Conservation (phyloP, 2,113 vertebrate genomes). For the Mystacornis crossleyi region DNA sequence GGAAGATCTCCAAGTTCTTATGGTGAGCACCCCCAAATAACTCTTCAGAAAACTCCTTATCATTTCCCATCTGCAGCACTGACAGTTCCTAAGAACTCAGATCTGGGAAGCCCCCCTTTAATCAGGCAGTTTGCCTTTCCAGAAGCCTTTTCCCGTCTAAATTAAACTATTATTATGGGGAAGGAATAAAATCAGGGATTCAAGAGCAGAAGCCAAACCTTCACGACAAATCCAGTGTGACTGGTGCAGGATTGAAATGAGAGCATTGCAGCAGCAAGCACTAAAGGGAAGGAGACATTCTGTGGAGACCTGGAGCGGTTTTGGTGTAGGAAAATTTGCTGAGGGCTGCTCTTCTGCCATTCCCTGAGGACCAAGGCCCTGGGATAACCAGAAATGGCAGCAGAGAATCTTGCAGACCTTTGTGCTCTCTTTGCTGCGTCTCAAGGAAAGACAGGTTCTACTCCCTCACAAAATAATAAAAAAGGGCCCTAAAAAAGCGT, state of each 20-base stretch:
- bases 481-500: accelerated
- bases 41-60: neutral
- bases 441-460: neutral
- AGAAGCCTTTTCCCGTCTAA: neutral
- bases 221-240: neutral
- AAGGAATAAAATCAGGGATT: neutral
- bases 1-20: neutral
- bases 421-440: neutral
- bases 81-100: neutral
- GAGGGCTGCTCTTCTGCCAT: neutral
- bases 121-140: neutral
- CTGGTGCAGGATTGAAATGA: neutral
- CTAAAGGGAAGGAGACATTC: neutral
- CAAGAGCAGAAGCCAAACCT: neutral
- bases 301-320: neutral
- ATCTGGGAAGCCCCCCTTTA: neutral
- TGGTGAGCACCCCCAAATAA: neutral
- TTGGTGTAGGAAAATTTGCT: neutral
- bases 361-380: neutral
- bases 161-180: neutral
- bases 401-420: neutral
- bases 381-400: neutral
- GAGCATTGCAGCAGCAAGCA: neutral
- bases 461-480: neutral
- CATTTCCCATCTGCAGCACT: neutral